Conservation (phyloP, 2,888 invertebrate species). For the Agriopis aurantiaria region DNA sequence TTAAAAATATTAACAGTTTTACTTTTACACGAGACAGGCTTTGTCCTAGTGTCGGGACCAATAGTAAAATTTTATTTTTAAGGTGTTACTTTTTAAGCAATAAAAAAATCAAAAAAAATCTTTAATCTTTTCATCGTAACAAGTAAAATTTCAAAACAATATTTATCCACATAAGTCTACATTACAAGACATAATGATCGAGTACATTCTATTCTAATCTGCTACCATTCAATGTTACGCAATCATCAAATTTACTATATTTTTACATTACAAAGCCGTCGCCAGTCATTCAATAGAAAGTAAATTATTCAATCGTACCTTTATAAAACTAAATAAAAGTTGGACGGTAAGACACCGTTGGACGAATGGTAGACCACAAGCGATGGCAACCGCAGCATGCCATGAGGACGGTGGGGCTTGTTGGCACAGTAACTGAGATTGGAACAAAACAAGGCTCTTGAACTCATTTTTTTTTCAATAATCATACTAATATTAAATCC, state of each 20-base stretch:
- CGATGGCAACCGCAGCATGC: constrained; percentile 19
- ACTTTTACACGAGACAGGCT: no score
- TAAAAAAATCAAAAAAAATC: no score
- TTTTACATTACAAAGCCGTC: constrained; percentile 29
- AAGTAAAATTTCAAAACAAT: background rate
- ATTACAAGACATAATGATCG: background rate
- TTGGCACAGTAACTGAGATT: constrained; percentile 8
- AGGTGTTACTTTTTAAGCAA: no score
- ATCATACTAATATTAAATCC: no score
- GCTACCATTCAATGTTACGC: constrained; percentile 14
- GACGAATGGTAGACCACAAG: constrained; percentile 23
- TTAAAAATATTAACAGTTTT: no score
- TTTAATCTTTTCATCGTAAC: no score
- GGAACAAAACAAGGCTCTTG: background rate
- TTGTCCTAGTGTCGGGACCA: no score
- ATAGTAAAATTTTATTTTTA: no score
- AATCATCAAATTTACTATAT: constrained; percentile 16
- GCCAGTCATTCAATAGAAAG: constrained; percentile 41
- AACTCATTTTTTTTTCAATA: background rate
- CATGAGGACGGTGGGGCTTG: background rate
- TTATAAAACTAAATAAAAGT: constrained; percentile 33
- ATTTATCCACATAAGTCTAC: background rate
- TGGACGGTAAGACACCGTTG: constrained; percentile 28
- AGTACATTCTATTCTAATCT: background rate
- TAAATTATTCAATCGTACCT: constrained; percentile 40